These are phyloP conservation scores for Probaryconus sp. DNA, from an alignment of 1,140 invertebrate genomes.

Conservation along the genomic window DNA sequence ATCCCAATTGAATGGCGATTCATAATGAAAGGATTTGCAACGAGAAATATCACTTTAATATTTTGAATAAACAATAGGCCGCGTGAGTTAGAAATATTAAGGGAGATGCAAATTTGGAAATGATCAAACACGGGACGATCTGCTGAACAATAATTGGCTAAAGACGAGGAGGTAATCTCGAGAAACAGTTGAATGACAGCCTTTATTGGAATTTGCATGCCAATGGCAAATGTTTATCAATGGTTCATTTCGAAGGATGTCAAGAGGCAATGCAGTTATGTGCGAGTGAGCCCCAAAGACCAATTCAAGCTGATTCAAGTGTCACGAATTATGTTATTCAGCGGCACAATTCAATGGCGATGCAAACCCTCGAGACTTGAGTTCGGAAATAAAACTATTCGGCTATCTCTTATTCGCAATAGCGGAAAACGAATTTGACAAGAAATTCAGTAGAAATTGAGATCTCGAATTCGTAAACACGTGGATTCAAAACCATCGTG, in stretches of 20 bases:
- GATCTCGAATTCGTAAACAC: constrained; percentile 12
- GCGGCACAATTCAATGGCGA: constrained; percentile 33
- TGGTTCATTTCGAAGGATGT: constrained; percentile 28
- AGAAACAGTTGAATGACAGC: constrained; percentile 30
- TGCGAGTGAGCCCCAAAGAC: constrained; percentile 14
- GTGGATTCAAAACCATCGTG: too few species aligned
- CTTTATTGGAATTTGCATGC: constrained; percentile 38
- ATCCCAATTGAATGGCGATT: too few species aligned
- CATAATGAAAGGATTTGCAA: too few species aligned
- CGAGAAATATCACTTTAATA: too few species aligned
- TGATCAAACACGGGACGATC: too few species aligned
- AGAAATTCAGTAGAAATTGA: neutral
- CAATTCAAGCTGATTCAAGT: constrained; percentile 38
- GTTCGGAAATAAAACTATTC: constrained; percentile 32
- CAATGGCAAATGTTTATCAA: constrained; percentile 37
- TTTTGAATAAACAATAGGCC: too few species aligned
- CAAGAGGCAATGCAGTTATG: constrained; percentile 19
- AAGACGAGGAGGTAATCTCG: constrained; percentile 14
- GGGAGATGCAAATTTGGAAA: too few species aligned
- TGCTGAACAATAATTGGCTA: constrained; percentile 12
- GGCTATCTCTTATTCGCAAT: too few species aligned
- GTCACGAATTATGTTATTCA: constrained; percentile 44
- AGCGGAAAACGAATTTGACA: too few species aligned
- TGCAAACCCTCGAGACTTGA: constrained; percentile 37
- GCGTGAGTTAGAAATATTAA: too few species aligned